Evolutionary conservation across 2,797 vertebrate genomes (phyloP), one percentile per base, ranked within the genome.

Genomic region (Typhlichthys subterraneus): DNA sequence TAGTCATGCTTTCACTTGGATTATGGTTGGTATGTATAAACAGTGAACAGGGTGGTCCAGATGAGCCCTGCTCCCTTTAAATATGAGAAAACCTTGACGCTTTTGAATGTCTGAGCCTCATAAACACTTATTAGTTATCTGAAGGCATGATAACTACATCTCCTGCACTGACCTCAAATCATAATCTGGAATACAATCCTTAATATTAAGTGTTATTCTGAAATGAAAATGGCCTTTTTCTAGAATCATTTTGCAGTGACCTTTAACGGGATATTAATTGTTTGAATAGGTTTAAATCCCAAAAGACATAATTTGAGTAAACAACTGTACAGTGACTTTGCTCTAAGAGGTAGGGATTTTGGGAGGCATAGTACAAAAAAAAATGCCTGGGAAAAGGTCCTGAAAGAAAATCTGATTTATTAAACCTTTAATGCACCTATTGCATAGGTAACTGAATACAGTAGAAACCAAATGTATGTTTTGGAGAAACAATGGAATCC

Each of bases 41-140:
- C 33, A 8, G 33, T 38, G 8, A 9, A 38, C 53, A 12, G 75
- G 81, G 77, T 77, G 77, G 81, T 76, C 70, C 58, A 48, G 33
- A 47, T 47, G 63, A 60, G 57, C 15, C 46, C 29, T 15, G 12
- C 15, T 47, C 14, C 23, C 31, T 14, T 17, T 13, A 15, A 46
- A 4, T 17, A 59, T 81, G 77, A 67, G 64, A 67, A 75, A 59
- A 61, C 31, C 3, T n/a, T 52, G 48, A 54, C 13, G 59, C 69
- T 73, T 76, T 76, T 33, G 42, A 63, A 51, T 33, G 12, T 57
- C 60, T 67, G 29, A 14, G 6, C 56, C 49, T 53, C 60, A 81
- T 65, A 85, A 86, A 83, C 71, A 76, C 61, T 62, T 33, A 81
- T 85, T 76, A 76, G 57, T 54, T 79, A 56, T 82, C 64, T 70